phyloP scores from a whole-genome alignment of 2,888 invertebrate genomes.

The Eugnorisma glareosa region DNA sequence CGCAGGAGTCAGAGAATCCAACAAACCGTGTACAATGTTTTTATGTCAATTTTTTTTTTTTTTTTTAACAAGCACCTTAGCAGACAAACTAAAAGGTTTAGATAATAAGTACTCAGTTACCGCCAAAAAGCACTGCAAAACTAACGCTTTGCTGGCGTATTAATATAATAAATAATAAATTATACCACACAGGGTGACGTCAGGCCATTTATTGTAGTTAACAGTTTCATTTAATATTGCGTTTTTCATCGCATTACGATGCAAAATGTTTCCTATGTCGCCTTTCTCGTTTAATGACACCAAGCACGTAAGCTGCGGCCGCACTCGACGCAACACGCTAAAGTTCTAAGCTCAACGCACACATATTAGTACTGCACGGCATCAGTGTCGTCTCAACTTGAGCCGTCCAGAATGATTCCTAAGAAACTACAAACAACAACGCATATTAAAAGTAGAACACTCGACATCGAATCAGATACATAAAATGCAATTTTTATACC shows the following conservation, averaged over 20 bases:
- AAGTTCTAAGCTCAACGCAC: constrained; percentile 2
- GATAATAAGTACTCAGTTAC: too few relatives aligned
- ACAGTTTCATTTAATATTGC: constrained; percentile 1
- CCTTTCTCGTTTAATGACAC: constrained; percentile 30
- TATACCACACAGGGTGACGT: background rate
- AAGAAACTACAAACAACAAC: background rate
- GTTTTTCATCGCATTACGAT: constrained; percentile 2
- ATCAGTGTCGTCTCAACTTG: background rate
- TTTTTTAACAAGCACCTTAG: background rate
- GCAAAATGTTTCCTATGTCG: constrained; percentile 5
- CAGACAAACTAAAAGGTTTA: background rate
- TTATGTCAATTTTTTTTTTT: too few relatives aligned
- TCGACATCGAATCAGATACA: background rate
- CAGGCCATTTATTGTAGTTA: background rate
- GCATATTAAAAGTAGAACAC: background rate
- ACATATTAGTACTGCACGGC: background rate
- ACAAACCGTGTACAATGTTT: too few relatives aligned
- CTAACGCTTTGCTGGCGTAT: too few relatives aligned
- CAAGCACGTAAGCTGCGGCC: constrained; percentile 20
- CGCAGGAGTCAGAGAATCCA: too few relatives aligned
- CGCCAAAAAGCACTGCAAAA: background rate
- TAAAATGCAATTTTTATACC: background rate
- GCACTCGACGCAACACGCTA: constrained; percentile 1
- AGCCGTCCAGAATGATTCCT: background rate
- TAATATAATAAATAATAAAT: too few relatives aligned